These are phyloP conservation scores for Formica exsecta DNA, from an alignment of 1,140 invertebrate genomes.

Conservation along the genomic window DNA sequence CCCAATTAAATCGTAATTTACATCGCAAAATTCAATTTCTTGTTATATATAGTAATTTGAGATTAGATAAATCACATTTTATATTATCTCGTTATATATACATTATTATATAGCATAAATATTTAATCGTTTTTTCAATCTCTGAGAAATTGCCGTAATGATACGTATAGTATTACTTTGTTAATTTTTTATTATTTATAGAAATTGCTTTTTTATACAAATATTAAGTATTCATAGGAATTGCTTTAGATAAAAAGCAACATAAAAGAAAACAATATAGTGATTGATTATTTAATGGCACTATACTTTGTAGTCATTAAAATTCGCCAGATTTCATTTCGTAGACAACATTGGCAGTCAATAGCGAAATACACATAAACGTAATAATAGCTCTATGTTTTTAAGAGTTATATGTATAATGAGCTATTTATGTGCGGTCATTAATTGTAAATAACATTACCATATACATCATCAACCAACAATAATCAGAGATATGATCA, in stretches of 20 bases:
- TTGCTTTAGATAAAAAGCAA: background rate
- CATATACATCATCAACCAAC: background rate
- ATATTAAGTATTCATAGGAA: background rate
- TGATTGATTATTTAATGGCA: background rate
- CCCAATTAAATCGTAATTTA: constrained; percentile 6
- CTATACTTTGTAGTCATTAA: background rate
- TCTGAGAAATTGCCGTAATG: background rate
- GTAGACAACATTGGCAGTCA: background rate
- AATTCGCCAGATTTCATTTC: background rate
- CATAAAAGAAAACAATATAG: background rate
- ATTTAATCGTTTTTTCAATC: constrained; percentile 16
- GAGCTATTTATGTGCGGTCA: background rate
- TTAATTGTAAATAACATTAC: background rate
- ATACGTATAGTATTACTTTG: background rate
- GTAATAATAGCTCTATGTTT: background rate
- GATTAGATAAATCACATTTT: no score
- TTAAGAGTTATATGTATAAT: background rate
- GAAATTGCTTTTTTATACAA: constrained; percentile 8
- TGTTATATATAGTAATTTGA: background rate
- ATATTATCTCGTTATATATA: background rate
- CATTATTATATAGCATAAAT: constrained; percentile 1
- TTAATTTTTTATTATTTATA: constrained; percentile 15
- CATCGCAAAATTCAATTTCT: constrained; percentile 6
- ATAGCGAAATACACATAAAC: background rate
- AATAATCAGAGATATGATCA: constrained; percentile 4